Base-by-base conservation (phyloP, 2,888 invertebrate genomes). In the Thecocarcelia acutangulata region DNA sequence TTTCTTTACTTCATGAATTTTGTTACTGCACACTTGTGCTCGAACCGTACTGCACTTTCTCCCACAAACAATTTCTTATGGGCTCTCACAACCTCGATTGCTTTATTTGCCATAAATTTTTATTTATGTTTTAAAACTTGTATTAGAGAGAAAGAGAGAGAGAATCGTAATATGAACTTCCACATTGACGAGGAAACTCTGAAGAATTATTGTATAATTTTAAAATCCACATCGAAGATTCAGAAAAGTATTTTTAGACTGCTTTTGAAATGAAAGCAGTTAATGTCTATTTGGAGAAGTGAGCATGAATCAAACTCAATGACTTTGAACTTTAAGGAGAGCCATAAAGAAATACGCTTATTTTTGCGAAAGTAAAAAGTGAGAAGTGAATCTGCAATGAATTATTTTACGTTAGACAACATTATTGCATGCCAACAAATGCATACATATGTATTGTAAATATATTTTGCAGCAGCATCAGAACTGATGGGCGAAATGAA, bases 31-130 rank as follows among this genome's bases (percentile, higher is more conserved):
- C 33, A 28, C 63, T 70, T n/a, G 63, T 72, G 42, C 46, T 24
- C 33, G n/a, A 9, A 44, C 44, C 28, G 9, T 44, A 15, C 44
- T 12, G 2, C 28, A 44, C 19, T 42, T 19, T n/a, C 6, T n/a
- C 28, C 1, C 33, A 24, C 63, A 40, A 13, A 21, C 33, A 54
- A 56, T 40, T 46, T 40, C 42, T 68, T 59, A 44, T 68, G 50
- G 50, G 11, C 68, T 37, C 40, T 50, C 33, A 44, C 76, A 50
- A 50, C 77, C 63, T 33, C 64, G 48, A 58, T 72, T 78, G 72
- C 64, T 72, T 72, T 78, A 72, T 78, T 78, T 70, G 64, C 58
- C 56, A 72, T 78, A 78, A 72, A 78, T 72, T 78, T 70, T 58
- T 78, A 78, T 78, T 78, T 66, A 78, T 66, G 72, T 21, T 56